A percentile compares a stretch with the other conserved stretches of the same genome.
Evolutionary conservation across 64 coral and sea anemone species (phyloP).

Genomic region (Porites lutea): DNA sequence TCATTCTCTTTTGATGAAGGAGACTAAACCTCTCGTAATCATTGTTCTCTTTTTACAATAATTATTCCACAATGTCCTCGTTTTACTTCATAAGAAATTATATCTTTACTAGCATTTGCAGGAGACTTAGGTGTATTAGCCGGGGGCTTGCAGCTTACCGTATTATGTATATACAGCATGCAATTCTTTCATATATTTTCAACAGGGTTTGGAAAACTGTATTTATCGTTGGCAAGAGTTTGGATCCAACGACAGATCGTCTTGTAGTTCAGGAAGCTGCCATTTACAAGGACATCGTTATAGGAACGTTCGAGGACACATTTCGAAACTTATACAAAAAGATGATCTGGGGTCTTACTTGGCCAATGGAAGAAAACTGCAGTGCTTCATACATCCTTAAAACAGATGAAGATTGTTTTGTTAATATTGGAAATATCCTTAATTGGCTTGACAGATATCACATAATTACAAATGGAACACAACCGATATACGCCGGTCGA

Average conservation of each 20-base stretch:
- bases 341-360: slow-evolving; percentile 57
- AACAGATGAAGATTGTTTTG: slow-evolving; percentile 79
- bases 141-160: too few species aligned
- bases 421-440: slow-evolving; percentile 52
- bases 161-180: too few species aligned
- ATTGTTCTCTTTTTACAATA: too few species aligned
- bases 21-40: too few species aligned
- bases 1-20: too few species aligned
- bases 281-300: slow-evolving; percentile 40
- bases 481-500: slow-evolving; percentile 61
- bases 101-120: too few species aligned
- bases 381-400: slow-evolving; percentile 64
- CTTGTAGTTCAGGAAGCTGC: slow-evolving; percentile 41
- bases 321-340: slow-evolving; percentile 71
- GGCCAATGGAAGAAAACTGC: slow-evolving; percentile 63
- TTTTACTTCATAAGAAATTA: too few species aligned
- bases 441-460: slow-evolving; percentile 50
- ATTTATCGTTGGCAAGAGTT: slow-evolving; percentile 53
- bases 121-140: too few species aligned
- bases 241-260: not conserved
- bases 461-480: slow-evolving; percentile 14
- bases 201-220: slow-evolving; percentile 47
- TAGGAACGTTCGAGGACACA: slow-evolving; percentile 57
- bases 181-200: too few species aligned
- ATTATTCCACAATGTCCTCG: too few species aligned